Base-by-base conservation (phyloP, 2,888 invertebrate genomes). In the Lycaena phlaeas region DNA sequence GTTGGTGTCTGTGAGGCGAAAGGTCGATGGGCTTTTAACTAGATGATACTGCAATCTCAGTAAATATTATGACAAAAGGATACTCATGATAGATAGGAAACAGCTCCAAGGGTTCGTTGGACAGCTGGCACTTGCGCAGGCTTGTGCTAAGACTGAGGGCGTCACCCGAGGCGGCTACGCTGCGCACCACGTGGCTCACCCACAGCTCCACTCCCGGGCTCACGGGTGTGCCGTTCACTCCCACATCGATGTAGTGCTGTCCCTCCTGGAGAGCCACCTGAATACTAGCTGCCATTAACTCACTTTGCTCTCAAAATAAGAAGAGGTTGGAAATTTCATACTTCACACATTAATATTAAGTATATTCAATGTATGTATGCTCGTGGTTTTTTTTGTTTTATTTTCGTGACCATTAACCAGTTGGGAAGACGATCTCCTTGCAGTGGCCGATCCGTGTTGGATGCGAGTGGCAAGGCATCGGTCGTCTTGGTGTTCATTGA, bases 181-280 rank as follows among this genome's bases (percentile, higher is more conserved):
- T 51, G 0, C 40, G 26, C 1, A 51, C 42, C 27, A 38, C 39
- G 50, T 62, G 66, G 0, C 53, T 49, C 2, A 61, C 41, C 75
- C 73, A 75, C 2, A 61, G 53, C 48, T 78, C 78, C 1, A 43
- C 42, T 2, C 68, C 67, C 0, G 68, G 69, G 5, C 61, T 64
- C 2, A 79, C 43, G 0, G 75, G 57, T 0, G 71, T 71, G 0
- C 79, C 78, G 36, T 78, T 78, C 2, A 56, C 49, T 0, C 58
- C 34, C 0, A 57, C 41, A 27, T 79, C 78, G 0, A 71, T 60
- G 42, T 57, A 79, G 11, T 58, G 55, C 11, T 61, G 58, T 5
- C 57, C 53, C 0, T 47, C 46, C 45, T 60, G 59, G 0, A 70
- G 31, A 1, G 57, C 54, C 9, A 76, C 30, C 77, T 77, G 29